Evolutionary conservation across 2,797 vertebrate species (phyloP).

Genomic region (Sarcophilus harrisii): DNA sequence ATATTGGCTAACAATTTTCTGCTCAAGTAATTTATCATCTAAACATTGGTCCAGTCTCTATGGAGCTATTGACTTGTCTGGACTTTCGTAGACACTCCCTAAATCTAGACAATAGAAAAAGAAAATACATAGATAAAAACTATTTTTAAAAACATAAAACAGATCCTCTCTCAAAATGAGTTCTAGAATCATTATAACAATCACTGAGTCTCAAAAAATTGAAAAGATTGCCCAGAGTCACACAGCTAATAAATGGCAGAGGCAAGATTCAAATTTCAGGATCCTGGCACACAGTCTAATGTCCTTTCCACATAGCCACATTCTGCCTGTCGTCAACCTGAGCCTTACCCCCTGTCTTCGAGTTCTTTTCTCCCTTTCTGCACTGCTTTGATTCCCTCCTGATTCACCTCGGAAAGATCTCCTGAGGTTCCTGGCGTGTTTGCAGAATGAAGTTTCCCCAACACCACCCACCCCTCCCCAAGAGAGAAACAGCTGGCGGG

Average conservation of each 20-base stretch:
- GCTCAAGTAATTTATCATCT: not conserved
- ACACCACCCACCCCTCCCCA: constrained; percentile 36
- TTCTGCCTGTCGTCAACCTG: not conserved
- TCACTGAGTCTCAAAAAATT: not conserved
- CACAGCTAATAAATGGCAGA: not conserved
- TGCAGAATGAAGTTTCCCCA: constrained; percentile 58
- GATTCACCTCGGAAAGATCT: constrained; percentile 28
- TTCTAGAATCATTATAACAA: not conserved
- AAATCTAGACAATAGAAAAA: not conserved
- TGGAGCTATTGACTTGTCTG: not conserved
- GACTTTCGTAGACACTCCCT: constrained; percentile 11
- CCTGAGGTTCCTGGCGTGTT: constrained; percentile 33
- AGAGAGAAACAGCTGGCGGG: constrained; percentile 54
- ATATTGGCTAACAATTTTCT: not conserved
- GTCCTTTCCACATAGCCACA: not conserved
- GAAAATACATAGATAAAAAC: not conserved
- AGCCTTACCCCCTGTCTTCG: not conserved
- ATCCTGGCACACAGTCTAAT: not conserved
- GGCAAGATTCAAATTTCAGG: not conserved
- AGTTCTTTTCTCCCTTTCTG: not conserved
- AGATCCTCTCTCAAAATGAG: not conserved
- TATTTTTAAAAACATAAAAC: not conserved
- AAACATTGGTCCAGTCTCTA: not conserved
- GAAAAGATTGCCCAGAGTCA: not conserved
- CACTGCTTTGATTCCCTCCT: not conserved